Conservation (phyloP, 2,113 vertebrate species). For the Chloropsis cyanopogon region DNA sequence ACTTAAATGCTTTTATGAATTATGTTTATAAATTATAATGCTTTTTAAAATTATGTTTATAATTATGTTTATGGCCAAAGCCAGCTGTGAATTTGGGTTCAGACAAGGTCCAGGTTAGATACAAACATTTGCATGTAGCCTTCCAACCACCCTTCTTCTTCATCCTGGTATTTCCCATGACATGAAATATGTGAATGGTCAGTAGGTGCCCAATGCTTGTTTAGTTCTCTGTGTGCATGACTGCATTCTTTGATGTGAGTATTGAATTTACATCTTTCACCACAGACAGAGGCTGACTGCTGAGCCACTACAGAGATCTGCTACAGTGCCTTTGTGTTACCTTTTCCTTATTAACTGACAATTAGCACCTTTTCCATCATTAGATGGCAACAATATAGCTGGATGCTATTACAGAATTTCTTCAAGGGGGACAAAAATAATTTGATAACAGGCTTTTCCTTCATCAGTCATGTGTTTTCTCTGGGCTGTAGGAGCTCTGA, state of each 20-base stretch:
- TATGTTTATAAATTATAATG: neutral
- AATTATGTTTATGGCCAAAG: neutral
- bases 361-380: neutral
- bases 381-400: neutral
- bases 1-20: neutral
- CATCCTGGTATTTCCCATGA: neutral
- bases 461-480: neutral
- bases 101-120: neutral
- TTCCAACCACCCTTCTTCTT: neutral
- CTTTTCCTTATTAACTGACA: neutral
- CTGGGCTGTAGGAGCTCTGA: neutral
- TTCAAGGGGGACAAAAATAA: neutral
- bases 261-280: neutral
- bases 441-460: neutral
- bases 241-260: neutral
- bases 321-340: neutral
- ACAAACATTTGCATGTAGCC: rapidly evolving
- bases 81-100: neutral
- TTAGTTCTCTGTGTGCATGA: neutral
- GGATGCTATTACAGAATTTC: neutral
- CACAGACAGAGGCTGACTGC: neutral
- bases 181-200: neutral
- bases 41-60: neutral
- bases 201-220: neutral
- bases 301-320: neutral